These are phyloP conservation scores for Psettodes erumei DNA, from an alignment of 2,113 vertebrate species.

Conservation along the genomic window DNA sequence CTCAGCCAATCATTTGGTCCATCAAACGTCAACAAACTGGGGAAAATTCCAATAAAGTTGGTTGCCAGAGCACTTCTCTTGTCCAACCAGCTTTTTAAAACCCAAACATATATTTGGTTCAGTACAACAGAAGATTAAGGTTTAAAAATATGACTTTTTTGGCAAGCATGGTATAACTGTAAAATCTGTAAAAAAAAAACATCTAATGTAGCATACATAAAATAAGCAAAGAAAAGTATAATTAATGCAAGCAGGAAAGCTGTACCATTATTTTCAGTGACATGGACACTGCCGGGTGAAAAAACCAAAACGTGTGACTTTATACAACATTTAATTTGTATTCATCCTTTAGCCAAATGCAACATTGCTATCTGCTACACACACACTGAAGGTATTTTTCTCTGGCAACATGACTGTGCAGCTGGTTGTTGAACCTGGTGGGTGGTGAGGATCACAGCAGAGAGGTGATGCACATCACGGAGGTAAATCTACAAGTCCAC, in stretches of 20 bases:
- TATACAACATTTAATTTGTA: neutral
- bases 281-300: neutral
- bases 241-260: neutral
- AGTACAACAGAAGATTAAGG: no score
- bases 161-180: neutral
- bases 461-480: constrained; percentile 61
- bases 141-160: no score
- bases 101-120: neutral
- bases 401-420: constrained; percentile 41
- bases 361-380: constrained; percentile 19
- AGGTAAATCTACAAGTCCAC: constrained; percentile 54
- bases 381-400: constrained; percentile 43
- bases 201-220: neutral
- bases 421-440: constrained; percentile 65
- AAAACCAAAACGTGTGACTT: neutral
- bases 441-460: constrained; percentile 54
- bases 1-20: neutral
- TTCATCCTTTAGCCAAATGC: neutral
- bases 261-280: neutral
- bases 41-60: neutral
- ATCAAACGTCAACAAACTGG: neutral
- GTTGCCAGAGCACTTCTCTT: neutral
- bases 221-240: neutral
- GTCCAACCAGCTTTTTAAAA: neutral
- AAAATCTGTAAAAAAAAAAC: neutral